A percentile compares a stretch with the other conserved stretches of the same genome.
phyloP scores from a whole-genome alignment of 1,140 invertebrate genomes.

The Drosophila lowei region DNA sequence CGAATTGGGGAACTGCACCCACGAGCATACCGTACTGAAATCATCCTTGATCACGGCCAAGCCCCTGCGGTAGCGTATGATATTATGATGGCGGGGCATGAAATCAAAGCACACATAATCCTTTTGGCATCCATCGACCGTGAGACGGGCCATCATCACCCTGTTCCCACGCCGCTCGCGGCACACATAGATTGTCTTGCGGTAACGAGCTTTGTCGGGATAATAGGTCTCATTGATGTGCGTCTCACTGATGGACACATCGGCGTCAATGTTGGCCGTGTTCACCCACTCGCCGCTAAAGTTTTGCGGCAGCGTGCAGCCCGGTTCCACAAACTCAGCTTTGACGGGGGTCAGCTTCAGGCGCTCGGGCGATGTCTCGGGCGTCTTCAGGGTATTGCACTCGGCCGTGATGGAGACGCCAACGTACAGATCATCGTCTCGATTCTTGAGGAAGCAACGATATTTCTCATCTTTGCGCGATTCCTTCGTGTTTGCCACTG shows the following conservation, averaged over 20 bases:
- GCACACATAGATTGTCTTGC: slow-evolving; percentile 97
- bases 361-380: slow-evolving; percentile 96
- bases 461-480: slow-evolving; percentile 97
- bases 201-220: slow-evolving; percentile 94
- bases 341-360: slow-evolving; percentile 92
- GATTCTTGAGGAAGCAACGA: slow-evolving; percentile 95
- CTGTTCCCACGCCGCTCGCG: slow-evolving; percentile 93
- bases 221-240: slow-evolving; percentile 97
- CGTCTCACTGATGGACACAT: slow-evolving; percentile 96
- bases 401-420: slow-evolving; percentile 96
- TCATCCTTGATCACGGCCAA: slow-evolving; percentile 94
- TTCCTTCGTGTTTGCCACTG: slow-evolving; percentile 96
- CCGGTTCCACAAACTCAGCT: slow-evolving; percentile 93
- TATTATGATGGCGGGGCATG: slow-evolving; percentile 96
- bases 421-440: slow-evolving; percentile 95
- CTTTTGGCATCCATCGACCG: slow-evolving; percentile 98
- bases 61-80: slow-evolving; percentile 95
- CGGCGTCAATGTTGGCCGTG: slow-evolving; percentile 97
- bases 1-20: slow-evolving; percentile 94
- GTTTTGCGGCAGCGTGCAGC: slow-evolving; percentile 96
- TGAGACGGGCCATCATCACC: slow-evolving; percentile 97
- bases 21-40: slow-evolving; percentile 96
- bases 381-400: slow-evolving; percentile 95
- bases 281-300: slow-evolving; percentile 98
- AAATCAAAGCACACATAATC: slow-evolving; percentile 99